Percentiles rank a stretch among this genome's conserved stretches.
Evolutionary conservation across 37 sponge, comb jelly and placozoan genomes (phyloP).

Genomic region (Halisarca cf. caerulea): DNA sequence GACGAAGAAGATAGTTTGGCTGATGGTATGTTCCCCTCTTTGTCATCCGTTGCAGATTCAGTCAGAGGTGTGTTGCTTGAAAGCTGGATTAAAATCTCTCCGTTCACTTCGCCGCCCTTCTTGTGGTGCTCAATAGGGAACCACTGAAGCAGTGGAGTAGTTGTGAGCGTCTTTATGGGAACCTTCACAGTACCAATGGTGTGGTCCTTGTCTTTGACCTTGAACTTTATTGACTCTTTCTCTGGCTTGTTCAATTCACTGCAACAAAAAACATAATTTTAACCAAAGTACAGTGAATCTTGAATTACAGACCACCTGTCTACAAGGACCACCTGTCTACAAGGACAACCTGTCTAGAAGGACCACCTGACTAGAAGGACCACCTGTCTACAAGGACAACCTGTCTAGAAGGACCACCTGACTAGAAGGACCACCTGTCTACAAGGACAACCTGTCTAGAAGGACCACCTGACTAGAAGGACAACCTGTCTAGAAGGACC

Average conservation of each 20-base stretch:
- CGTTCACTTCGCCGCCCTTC: slow-evolving; percentile 46
- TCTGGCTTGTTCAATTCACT: slow-evolving; percentile 36
- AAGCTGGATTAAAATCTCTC: slow-evolving; percentile 54
- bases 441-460: too few relatives aligned
- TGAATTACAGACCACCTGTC: too few relatives aligned
- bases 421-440: too few relatives aligned
- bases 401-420: too few relatives aligned
- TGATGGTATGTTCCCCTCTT: neutral
- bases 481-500: too few relatives aligned
- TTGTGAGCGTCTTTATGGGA: slow-evolving; percentile 7
- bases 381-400: too few relatives aligned
- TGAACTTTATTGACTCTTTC: slow-evolving; percentile 62
- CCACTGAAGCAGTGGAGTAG: slow-evolving; percentile 38
- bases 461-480: too few relatives aligned
- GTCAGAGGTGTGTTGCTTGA: slow-evolving; percentile 11
- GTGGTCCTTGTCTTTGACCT: slow-evolving; percentile 73
- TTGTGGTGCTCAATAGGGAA: slow-evolving; percentile 49
- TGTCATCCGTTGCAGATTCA: neutral
- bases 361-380: too few relatives aligned
- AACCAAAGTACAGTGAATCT: too few relatives aligned
- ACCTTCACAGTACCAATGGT: slow-evolving; percentile 59
- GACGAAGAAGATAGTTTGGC: neutral
- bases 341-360: too few relatives aligned
- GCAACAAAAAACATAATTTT: too few relatives aligned
- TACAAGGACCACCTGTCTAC: too few relatives aligned